These are phyloP conservation scores for Poecilobothrus nobilitatus DNA, from an alignment of 2,888 invertebrate genomes.

Conservation along the genomic window DNA sequence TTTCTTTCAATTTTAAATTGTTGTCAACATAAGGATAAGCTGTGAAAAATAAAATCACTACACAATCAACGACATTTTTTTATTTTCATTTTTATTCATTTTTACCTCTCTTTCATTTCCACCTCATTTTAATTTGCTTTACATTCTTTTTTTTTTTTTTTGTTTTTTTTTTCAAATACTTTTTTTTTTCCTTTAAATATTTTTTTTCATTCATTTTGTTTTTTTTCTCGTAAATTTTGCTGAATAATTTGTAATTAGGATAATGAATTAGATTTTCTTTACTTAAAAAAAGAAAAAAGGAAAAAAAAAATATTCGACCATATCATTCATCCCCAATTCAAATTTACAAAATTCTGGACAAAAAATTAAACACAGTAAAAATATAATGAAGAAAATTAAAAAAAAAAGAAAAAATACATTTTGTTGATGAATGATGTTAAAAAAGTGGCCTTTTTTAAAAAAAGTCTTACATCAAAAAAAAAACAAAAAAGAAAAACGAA, in stretches of 20 bases:
- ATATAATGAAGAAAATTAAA: not conserved
- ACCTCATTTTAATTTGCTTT: not conserved
- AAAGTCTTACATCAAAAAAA: not conserved
- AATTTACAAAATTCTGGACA: not conserved
- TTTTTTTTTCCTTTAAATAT: not conserved
- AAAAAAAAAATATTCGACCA: not conserved
- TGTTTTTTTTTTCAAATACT: not conserved
- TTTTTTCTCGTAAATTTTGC: not conserved
- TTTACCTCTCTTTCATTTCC: too few relatives aligned
- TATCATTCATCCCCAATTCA: not conserved
- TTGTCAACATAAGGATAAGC: not conserved
- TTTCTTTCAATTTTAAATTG: not conserved
- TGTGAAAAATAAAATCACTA: not conserved
- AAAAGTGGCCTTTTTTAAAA: not conserved
- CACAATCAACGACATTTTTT: not conserved
- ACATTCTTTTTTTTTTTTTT: not conserved
- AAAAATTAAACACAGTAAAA: not conserved
- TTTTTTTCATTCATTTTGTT: not conserved
- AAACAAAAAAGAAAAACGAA: not conserved
- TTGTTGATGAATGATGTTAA: not conserved
- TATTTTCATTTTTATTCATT: not conserved
- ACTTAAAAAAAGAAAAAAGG: not conserved
- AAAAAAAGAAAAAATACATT: not conserved
- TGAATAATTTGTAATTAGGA: constrained; percentile 6
- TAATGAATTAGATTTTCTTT: constrained; percentile 1